A percentile compares a stretch with the other conserved stretches of the same genome.
phyloP scores from a whole-genome alignment of 2,888 invertebrate species.

The Spodoptera exigua region DNA sequence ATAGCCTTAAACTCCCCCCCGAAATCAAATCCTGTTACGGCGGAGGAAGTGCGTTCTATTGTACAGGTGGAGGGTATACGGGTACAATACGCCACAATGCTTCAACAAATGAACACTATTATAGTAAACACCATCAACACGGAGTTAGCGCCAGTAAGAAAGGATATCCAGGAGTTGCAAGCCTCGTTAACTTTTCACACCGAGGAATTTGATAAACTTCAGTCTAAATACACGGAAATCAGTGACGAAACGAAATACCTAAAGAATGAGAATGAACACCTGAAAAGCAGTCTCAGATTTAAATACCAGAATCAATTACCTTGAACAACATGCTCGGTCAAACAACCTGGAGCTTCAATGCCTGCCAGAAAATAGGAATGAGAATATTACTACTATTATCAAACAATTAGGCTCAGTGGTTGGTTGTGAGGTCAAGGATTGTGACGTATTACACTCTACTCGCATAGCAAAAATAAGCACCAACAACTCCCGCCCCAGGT shows the following conservation, averaged over 20 bases:
- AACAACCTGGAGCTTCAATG: neutral
- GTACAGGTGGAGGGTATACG: neutral
- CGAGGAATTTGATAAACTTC: neutral
- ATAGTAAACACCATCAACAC: neutral
- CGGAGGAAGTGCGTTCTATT: neutral
- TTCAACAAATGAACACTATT: neutral
- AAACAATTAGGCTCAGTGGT: constrained; percentile 1
- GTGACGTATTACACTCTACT: neutral
- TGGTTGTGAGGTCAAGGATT: neutral
- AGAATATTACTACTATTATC: neutral
- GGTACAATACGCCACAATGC: neutral
- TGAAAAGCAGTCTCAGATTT: neutral
- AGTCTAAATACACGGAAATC: neutral
- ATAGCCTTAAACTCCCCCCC: neutral
- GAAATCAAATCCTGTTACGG: neutral
- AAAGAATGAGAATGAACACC: neutral
- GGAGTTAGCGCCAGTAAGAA: neutral
- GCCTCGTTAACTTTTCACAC: neutral
- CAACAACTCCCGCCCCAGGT: neutral
- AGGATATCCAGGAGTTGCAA: neutral
- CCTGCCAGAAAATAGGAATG: neutral
- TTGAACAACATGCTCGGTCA: neutral
- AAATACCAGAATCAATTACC: neutral
- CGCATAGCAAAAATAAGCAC: neutral
- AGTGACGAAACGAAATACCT: neutral